These are phyloP conservation scores for Phymanthus crucifer DNA, from an alignment of 92 coral and sea anemone genomes.

Conservation along the genomic window DNA sequence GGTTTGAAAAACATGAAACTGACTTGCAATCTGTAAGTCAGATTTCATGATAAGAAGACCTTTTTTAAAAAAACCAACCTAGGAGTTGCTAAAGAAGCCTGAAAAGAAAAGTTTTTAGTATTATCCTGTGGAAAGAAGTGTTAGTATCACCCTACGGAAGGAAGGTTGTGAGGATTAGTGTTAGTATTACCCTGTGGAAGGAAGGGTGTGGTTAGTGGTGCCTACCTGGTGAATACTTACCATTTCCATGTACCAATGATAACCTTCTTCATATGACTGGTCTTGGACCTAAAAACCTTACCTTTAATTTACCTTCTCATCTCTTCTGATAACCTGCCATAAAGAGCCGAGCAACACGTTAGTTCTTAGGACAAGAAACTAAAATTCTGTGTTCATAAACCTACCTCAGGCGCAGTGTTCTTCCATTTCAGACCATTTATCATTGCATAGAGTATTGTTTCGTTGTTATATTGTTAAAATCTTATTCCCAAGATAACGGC, in stretches of 20 bases:
- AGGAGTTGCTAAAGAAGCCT: neutral
- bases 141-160: conserved; percentile 26
- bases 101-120: conserved; percentile 27
- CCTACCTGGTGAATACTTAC: neutral
- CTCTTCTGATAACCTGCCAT: too few relatives aligned
- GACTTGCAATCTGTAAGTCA: conserved; percentile 11
- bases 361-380: too few relatives aligned
- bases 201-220: conserved; percentile 3
- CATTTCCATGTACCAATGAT: neutral
- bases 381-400: too few relatives aligned
- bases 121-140: conserved; percentile 27
- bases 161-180: neutral
- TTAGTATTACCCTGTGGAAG: conserved; percentile 29
- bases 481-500: too few relatives aligned
- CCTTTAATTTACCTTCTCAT: neutral
- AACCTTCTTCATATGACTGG: neutral
- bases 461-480: too few relatives aligned
- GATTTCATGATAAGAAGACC: neutral
- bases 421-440: too few relatives aligned
- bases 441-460: too few relatives aligned
- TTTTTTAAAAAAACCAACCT: neutral
- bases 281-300: neutral
- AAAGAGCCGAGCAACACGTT: too few relatives aligned
- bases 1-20: conserved; percentile 6
- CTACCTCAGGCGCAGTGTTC: too few relatives aligned